Evolutionary conservation across 2,113 vertebrate genomes (phyloP).

Genomic region (Seriola quinqueradiata): DNA sequence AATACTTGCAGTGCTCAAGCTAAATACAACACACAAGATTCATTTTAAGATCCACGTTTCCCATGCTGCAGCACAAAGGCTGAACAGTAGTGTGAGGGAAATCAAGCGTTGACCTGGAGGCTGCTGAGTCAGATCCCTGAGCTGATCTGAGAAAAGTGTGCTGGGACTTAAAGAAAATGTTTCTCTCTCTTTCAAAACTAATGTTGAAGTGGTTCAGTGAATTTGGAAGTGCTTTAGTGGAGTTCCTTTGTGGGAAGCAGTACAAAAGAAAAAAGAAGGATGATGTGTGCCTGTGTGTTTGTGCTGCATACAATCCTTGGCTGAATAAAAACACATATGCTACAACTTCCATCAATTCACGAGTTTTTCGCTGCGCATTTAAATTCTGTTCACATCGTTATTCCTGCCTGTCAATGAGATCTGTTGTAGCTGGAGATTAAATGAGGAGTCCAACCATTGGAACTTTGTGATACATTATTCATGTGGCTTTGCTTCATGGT

Average conservation of each 20-base stretch:
- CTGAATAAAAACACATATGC: background rate
- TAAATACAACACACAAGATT: background rate
- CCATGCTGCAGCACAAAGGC: too few species aligned
- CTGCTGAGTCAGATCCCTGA: background rate
- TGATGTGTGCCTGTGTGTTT: background rate
- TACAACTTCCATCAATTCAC: background rate
- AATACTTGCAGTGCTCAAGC: background rate
- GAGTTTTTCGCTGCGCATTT: background rate
- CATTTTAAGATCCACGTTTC: too few species aligned
- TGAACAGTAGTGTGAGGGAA: background rate
- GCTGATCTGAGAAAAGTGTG: background rate
- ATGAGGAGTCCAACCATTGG: background rate
- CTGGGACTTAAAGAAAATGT: background rate
- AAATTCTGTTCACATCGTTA: background rate
- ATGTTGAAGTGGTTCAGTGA: background rate
- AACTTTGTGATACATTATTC: constrained; percentile 18
- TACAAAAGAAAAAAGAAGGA: background rate
- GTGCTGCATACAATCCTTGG: background rate
- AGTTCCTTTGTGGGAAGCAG: background rate
- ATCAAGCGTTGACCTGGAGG: background rate
- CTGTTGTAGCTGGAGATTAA: constrained; percentile 10
- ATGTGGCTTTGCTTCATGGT: background rate
- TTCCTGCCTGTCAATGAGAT: constrained; percentile 2
- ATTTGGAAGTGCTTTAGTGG: background rate
- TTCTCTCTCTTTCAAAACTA: background rate